Evolutionary conservation across 92 coral and sea anemone species (phyloP).

Genomic region (Anthopleura xanthogrammica): DNA sequence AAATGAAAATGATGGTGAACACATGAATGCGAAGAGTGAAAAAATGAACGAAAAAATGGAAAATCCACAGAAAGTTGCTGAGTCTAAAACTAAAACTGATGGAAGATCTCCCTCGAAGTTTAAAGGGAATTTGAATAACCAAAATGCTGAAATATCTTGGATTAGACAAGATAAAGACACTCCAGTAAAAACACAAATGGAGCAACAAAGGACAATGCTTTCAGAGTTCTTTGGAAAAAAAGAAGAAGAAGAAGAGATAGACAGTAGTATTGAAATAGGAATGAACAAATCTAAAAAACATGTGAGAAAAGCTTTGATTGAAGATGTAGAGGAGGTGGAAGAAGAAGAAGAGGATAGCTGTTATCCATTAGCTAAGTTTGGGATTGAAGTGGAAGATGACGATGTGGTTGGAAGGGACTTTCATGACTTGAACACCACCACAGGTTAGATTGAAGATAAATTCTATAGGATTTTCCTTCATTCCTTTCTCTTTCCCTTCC

Average conservation of each 20-base stretch:
- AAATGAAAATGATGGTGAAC: neutral
- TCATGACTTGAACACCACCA: neutral
- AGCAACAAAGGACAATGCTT: neutral
- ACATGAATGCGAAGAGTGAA: neutral
- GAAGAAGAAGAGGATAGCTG: conserved; percentile 4
- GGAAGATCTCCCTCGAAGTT: neutral
- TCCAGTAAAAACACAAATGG: neutral
- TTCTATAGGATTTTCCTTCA: no score
- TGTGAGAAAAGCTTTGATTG: neutral
- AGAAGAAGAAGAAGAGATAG: conserved; percentile 9
- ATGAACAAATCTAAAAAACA: neutral
- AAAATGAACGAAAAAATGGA: neutral
- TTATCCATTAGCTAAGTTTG: neutral
- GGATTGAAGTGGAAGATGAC: neutral
- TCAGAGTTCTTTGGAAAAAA: neutral
- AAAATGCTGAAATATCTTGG: neutral
- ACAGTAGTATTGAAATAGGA: conserved; percentile 22
- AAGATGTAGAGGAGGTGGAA: neutral
- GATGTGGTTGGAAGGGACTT: neutral
- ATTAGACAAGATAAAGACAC: neutral
- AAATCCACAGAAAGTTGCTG: neutral
- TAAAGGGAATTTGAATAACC: neutral
- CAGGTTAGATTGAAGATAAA: neutral
- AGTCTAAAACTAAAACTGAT: neutral
- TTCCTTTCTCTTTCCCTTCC: no score